phyloP scores from a whole-genome alignment of 1,140 invertebrate species.

The Zaprionus tsacasi region DNA sequence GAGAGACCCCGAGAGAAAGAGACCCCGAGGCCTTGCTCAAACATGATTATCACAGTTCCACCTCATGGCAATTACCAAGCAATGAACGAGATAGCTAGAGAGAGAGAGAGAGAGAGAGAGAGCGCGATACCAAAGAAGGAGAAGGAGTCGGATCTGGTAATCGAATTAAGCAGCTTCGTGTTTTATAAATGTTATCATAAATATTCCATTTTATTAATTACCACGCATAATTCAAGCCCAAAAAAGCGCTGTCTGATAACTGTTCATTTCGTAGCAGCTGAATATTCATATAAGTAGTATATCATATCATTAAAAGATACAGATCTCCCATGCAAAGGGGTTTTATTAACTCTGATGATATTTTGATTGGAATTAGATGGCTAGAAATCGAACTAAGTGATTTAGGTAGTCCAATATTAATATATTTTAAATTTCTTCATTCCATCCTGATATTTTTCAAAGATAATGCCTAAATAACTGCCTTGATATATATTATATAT shows the following conservation, averaged over 20 bases:
- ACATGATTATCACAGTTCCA: constrained; percentile 83
- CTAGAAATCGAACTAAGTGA: neutral
- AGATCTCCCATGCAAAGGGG: neutral
- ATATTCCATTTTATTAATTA: constrained; percentile 83
- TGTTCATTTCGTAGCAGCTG: neutral
- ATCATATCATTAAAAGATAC: constrained; percentile 8
- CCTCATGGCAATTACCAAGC: constrained; percentile 72
- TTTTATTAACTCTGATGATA: neutral
- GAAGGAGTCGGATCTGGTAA: constrained; percentile 55
- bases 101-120: constrained; percentile 7
- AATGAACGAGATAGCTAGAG: constrained; percentile 23
- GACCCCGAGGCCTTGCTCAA: constrained; percentile 51
- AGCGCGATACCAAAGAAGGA: neutral
- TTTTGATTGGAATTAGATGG: constrained; percentile 6
- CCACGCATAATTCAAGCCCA: constrained; percentile 73
- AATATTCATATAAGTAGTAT: neutral
- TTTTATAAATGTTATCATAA: constrained; percentile 83
- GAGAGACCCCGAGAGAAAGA: constrained; percentile 7
- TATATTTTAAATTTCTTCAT: neutral
- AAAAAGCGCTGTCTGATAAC: constrained; percentile 12
- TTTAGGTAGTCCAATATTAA: neutral
- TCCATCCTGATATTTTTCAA: neutral
- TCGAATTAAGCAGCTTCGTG: constrained; percentile 82
- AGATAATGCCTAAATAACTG: too few relatives aligned
- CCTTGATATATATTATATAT: too few relatives aligned